These are phyloP conservation scores for Dipodomys ordii DNA, from an alignment of 2,113 vertebrate species.

Conservation along the genomic window DNA sequence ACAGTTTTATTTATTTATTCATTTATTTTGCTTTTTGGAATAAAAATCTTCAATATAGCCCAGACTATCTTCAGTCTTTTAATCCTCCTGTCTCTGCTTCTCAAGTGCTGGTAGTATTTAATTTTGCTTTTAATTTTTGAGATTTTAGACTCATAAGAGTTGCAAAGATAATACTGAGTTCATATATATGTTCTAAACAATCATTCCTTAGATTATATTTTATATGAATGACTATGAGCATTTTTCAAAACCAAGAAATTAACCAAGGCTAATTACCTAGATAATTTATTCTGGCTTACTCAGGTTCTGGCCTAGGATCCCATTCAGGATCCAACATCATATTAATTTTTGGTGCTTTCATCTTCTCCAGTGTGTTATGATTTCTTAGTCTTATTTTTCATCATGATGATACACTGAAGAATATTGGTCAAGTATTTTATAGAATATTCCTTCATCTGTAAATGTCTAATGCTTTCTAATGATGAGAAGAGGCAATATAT, in stretches of 20 bases:
- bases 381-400: background rate
- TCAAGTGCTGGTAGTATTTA: background rate
- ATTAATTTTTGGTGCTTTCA: background rate
- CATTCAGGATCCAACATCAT: background rate
- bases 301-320: background rate
- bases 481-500: background rate
- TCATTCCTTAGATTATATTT: background rate
- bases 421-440: background rate
- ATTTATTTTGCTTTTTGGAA: background rate
- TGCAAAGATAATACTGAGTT: background rate
- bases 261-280: background rate
- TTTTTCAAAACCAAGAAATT: conserved; percentile 56
- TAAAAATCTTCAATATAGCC: background rate
- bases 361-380: conserved; percentile 11
- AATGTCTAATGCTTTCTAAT: conserved; percentile 9
- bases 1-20: background rate
- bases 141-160: conserved; percentile 10
- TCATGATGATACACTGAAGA: background rate
- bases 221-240: background rate
- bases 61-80: background rate
- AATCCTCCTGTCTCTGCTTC: background rate
- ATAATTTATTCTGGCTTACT: background rate
- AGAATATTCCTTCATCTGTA: background rate
- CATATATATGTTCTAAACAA: background rate
- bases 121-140: conserved; percentile 40